Conservation (phyloP, 2,797 vertebrate species). For the Psittacula derbiana region DNA sequence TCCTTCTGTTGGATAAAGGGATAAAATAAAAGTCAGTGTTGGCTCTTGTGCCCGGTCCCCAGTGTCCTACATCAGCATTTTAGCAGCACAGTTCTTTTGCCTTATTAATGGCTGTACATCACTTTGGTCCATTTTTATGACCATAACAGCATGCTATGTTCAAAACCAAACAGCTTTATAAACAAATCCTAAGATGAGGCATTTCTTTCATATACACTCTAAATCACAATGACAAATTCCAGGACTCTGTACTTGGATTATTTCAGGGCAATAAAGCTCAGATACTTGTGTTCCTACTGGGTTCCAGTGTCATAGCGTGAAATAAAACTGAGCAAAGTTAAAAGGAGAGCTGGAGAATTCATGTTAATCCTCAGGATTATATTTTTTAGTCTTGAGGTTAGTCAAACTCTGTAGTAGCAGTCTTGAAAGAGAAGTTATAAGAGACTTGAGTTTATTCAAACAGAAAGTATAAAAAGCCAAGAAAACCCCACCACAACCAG, state of each 20-base stretch:
- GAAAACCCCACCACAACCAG: not conserved
- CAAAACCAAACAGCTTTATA: not conserved
- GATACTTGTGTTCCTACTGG: not conserved
- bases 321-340: not conserved
- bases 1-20: not conserved
- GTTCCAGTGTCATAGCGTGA: not conserved
- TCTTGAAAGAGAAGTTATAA: not conserved
- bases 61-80: not conserved
- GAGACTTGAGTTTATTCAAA: not conserved
- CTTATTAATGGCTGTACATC: not conserved
- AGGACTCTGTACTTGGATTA: not conserved
- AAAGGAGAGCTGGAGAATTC: not conserved
- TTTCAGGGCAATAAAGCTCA: conserved; percentile 1
- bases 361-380: not conserved
- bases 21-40: not conserved
- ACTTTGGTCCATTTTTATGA: not conserved
- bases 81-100: not conserved
- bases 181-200: not conserved
- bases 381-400: not conserved
- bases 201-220: not conserved
- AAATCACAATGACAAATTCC: not conserved
- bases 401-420: not conserved
- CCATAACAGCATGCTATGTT: not conserved
- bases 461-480: not conserved
- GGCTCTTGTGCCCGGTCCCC: not conserved